Evolutionary conservation across 2,113 vertebrate species (phyloP).

Genomic region (Sinocyclocheilus anshuiensis): DNA sequence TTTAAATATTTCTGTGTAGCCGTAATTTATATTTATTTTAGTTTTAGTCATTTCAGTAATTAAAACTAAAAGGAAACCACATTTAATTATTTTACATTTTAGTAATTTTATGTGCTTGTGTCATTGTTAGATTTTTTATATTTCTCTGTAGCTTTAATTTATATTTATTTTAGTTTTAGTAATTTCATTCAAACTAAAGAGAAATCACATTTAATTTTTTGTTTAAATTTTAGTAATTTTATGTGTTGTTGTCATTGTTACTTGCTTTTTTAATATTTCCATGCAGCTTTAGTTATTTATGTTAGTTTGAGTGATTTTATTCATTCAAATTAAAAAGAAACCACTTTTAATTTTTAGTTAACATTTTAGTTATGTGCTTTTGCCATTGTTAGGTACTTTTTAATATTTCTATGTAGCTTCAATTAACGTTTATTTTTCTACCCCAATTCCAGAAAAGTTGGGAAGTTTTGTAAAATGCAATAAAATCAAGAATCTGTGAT

Average conservation of each 20-base stretch:
- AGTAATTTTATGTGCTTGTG: background rate
- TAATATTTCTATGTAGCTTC: background rate
- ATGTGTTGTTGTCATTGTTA: background rate
- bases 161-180: background rate
- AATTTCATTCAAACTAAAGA: no score
- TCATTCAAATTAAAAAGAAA: background rate
- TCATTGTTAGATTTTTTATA: background rate
- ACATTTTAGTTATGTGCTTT: no score
- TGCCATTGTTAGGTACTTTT: background rate
- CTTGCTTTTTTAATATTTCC: background rate
- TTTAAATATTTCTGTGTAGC: no score
- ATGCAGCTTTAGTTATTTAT: background rate
- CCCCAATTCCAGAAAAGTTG: no score
- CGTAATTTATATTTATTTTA: background rate
- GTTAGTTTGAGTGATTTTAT: background rate
- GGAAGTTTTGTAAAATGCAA: no score
- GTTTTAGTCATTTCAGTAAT: no score
- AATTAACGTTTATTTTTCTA: background rate
- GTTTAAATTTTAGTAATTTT: background rate
- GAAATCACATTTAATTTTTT: background rate
- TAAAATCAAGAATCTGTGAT: no score
- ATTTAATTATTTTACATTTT: no score
- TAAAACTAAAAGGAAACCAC: no score
- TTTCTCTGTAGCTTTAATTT: background rate
- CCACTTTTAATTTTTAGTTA: background rate